Evolutionary conservation across 2,113 vertebrate genomes (phyloP), one percentile per base, ranked within the genome.

Genomic region (Capra hircus): DNA sequence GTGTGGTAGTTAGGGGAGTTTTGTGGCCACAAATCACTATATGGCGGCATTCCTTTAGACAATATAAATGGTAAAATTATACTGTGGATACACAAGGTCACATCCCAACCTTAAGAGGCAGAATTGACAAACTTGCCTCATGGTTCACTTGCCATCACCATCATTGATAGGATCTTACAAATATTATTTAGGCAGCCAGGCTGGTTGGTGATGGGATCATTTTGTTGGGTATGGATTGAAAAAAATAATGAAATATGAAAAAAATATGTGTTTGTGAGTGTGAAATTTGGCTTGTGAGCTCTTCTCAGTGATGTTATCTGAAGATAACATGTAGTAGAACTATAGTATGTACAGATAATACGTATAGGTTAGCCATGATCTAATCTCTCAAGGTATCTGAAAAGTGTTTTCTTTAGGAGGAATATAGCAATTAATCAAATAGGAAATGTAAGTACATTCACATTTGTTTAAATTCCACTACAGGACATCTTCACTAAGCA

Each of bases 381-480:
- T 88, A 96, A 89, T 52, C 30, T 93, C 40, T 64, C 5, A 85
- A 85, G 92, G 91, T 91, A 53, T 55, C 64, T 12, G 91, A 93
- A 97, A 27, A 90, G 14, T 2, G 55, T 48, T 94, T 91, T 94
- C 82, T 93, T 92, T 23, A 77, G 87, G 59, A 97, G 74, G 33
- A 94, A 64, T 95, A 97, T 57, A 90, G 74, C 15, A 81, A 21
- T 67, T 13, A 94, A 83, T 55, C 9, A 36, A 91, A 92, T 23
- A 95, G 91, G 94, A 81, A 80, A 95, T 97, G 43, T 88, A 84
- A 10, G 6, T 82, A 57, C 7, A n/a, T 53, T 33, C 16, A 93
- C 13, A 30, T 80, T 48, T 36, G 36, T 96, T 95, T 95, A 97
- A 91, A 97, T 97, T 96, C 91, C 28, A 85, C 91, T 21, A 33